These are phyloP conservation scores for Sebastes ruberrimus DNA, from an alignment of 2,797 vertebrate genomes.

Conservation along the genomic window DNA sequence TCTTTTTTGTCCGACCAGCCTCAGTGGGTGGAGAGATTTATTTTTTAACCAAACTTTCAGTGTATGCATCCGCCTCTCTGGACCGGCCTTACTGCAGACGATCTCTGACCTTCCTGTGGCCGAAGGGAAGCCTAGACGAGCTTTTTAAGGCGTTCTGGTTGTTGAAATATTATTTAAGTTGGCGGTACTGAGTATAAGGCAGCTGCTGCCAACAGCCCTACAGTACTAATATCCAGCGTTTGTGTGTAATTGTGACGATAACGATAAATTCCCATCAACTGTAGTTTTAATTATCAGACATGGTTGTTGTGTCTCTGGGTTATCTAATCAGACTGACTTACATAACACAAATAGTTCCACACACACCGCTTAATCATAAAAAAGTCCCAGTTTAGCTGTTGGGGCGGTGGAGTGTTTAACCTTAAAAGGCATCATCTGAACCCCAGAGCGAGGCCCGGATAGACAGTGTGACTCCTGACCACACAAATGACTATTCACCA, in stretches of 20 bases:
- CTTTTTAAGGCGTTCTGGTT: neutral
- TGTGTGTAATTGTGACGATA: neutral
- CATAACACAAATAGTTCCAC: neutral
- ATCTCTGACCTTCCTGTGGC: neutral
- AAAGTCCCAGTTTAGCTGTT: constrained; percentile 15
- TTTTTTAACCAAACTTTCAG: too few species aligned
- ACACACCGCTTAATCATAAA: constrained; percentile 4
- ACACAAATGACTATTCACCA: constrained; percentile 1
- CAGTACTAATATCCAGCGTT: neutral
- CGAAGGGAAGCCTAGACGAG: neutral
- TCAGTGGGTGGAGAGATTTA: too few species aligned
- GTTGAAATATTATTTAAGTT: neutral
- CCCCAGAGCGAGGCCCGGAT: neutral
- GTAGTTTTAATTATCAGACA: neutral
- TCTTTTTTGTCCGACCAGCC: neutral
- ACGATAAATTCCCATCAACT: neutral
- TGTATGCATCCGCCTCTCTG: neutral
- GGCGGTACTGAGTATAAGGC: neutral
- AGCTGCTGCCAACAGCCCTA: neutral
- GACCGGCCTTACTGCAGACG: rapidly evolving
- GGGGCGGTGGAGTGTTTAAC: constrained; percentile 19
- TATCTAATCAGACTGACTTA: constrained; percentile 11
- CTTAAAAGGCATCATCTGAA: constrained; percentile 60
- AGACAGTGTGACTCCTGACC: constrained; percentile 35
- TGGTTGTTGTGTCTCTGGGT: neutral